Evolutionary conservation across 2,113 vertebrate genomes (phyloP).

Genomic region (Rhegmatorhina hoffmannsi): DNA sequence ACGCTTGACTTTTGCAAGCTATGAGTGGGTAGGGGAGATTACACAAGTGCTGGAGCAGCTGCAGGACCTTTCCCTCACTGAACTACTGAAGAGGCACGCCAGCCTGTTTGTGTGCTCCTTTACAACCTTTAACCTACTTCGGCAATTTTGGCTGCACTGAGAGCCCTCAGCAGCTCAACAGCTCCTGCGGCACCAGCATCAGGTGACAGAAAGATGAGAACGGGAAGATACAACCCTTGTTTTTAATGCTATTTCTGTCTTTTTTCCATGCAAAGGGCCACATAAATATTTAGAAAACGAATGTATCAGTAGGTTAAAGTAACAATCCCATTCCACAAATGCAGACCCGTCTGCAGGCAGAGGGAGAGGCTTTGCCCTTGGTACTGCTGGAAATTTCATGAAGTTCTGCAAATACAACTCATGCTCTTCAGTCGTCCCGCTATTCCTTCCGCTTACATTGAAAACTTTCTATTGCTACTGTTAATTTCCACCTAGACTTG

Average conservation of each 20-base stretch:
- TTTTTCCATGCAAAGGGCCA: background rate
- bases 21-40: background rate
- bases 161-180: background rate
- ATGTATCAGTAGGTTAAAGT: background rate
- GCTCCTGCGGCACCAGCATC: background rate
- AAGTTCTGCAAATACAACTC: rapidly evolving
- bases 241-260: constrained; percentile 10
- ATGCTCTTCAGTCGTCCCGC: background rate
- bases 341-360: background rate
- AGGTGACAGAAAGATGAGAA: constrained; percentile 28
- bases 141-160: background rate
- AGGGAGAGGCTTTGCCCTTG: rapidly evolving
- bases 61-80: constrained; percentile 50
- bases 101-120: constrained; percentile 35
- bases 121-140: constrained; percentile 61
- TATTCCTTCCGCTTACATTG: background rate
- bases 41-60: background rate
- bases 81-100: background rate
- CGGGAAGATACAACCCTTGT: background rate
- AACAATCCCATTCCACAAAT: background rate
- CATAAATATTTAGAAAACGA: constrained; percentile 13
- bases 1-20: constrained; percentile 36
- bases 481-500: background rate
- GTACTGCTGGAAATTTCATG: background rate
- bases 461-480: background rate